phyloP scores from a whole-genome alignment of 2,888 invertebrate species.

The Phrixothrix hirtus region DNA sequence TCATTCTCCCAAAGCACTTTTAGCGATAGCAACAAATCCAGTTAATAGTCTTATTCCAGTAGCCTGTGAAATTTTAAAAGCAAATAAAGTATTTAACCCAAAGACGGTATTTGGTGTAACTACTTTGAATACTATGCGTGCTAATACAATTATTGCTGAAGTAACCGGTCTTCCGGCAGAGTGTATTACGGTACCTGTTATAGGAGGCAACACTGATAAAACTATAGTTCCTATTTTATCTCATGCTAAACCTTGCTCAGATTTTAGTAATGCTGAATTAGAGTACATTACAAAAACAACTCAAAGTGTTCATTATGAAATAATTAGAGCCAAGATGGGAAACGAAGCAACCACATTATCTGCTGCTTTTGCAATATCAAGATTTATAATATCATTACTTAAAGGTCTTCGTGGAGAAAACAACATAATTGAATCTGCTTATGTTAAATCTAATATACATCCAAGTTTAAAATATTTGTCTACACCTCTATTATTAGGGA shows the following conservation, averaged over 20 bases:
- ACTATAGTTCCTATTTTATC: slow-evolving; percentile 80
- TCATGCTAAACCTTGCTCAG: slow-evolving; percentile 61
- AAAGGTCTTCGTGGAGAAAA: slow-evolving; percentile 55
- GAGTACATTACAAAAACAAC: slow-evolving; percentile 49
- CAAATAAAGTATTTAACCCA: slow-evolving; percentile 65
- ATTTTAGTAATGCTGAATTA: slow-evolving; percentile 48
- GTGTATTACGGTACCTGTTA: slow-evolving; percentile 71
- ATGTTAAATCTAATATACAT: slow-evolving; percentile 46
- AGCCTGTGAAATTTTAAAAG: slow-evolving; percentile 68
- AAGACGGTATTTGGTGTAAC: slow-evolving; percentile 74
- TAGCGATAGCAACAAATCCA: slow-evolving; percentile 58
- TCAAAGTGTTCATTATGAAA: slow-evolving; percentile 67
- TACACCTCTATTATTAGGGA: slow-evolving; percentile 50
- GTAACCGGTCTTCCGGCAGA: slow-evolving; percentile 66
- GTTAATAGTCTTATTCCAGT: slow-evolving; percentile 74
- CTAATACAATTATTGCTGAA: slow-evolving; percentile 75
- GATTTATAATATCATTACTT: slow-evolving; percentile 64
- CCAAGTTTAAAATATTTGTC: slow-evolving; percentile 49
- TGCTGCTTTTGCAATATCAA: slow-evolving; percentile 65
- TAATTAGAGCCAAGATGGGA: slow-evolving; percentile 63
- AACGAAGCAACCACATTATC: slow-evolving; percentile 64
- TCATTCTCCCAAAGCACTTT: slow-evolving; percentile 50
- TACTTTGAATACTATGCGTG: slow-evolving; percentile 70
- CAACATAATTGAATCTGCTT: slow-evolving; percentile 50
- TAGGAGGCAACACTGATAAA: slow-evolving; percentile 75